phyloP scores from a whole-genome alignment of 1,140 invertebrate genomes.

The Sipha flava region DNA sequence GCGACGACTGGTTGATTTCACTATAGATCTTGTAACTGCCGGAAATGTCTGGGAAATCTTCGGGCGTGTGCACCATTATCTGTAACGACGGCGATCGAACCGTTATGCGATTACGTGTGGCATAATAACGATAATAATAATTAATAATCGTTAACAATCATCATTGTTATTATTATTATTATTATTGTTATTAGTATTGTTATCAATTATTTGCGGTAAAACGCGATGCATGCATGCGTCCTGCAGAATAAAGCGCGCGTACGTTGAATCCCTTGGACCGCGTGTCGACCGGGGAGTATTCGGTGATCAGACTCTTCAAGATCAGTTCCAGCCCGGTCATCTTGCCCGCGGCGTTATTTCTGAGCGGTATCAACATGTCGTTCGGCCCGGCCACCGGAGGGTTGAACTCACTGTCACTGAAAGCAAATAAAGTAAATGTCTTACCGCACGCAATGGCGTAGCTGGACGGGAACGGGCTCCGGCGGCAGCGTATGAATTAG shows the following conservation, averaged over 20 bases:
- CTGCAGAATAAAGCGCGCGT: too few species aligned
- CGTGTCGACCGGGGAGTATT: slow-evolving; percentile 27
- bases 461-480: too few species aligned
- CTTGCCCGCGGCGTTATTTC: slow-evolving; percentile 36
- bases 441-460: too few species aligned
- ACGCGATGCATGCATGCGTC: too few species aligned
- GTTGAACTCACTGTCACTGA: not conserved
- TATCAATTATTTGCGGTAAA: too few species aligned
- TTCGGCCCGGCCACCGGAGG: slow-evolving; percentile 26
- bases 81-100: not conserved
- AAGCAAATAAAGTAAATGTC: not conserved
- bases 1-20: slow-evolving; percentile 3
- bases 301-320: slow-evolving; percentile 32
- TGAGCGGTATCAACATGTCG: slow-evolving; percentile 14
- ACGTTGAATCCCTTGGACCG: slow-evolving; percentile 32
- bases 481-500: too few species aligned
- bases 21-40: not conserved
- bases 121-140: too few species aligned
- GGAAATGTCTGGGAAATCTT: slow-evolving; percentile 34
- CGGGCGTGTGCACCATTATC: slow-evolving; percentile 34
- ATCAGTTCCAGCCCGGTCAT: slow-evolving; percentile 33
- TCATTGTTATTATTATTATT: too few species aligned
- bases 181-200: too few species aligned
- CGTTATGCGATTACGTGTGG: too few species aligned
- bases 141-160: too few species aligned